A percentile compares a stretch with the other conserved stretches of the same genome.
phyloP scores from a whole-genome alignment of 2,113 vertebrate species.

The Cisticola juncidis region DNA sequence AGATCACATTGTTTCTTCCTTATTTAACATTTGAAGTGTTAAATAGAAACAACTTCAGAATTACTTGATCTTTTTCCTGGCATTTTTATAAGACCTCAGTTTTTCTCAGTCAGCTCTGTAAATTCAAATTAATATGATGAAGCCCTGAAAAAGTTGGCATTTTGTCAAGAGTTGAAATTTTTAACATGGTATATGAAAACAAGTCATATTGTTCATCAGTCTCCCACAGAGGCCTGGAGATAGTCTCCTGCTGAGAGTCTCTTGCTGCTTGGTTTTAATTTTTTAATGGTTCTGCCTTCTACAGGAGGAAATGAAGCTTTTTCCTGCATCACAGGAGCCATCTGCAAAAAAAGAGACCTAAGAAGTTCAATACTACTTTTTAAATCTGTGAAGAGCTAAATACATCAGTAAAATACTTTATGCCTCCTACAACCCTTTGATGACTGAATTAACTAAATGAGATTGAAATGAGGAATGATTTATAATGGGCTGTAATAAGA shows the following conservation, averaged over 20 bases:
- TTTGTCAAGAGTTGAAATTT: not conserved
- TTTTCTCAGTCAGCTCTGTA: not conserved
- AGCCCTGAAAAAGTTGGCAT: not conserved
- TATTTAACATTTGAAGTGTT: not conserved
- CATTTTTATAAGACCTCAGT: not conserved
- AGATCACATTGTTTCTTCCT: not conserved
- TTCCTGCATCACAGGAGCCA: not conserved
- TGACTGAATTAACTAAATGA: conserved; percentile 41
- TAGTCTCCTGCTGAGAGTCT: not conserved
- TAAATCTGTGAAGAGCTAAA: conserved; percentile 6
- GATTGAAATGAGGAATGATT: conserved; percentile 26
- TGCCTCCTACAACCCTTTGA: conserved; percentile 25
- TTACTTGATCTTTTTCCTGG: not conserved
- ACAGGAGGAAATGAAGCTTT: not conserved
- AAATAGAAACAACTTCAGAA: not conserved
- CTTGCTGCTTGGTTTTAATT: not conserved
- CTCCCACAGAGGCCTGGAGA: not conserved
- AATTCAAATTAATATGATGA: not conserved
- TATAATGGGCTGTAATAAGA: not conserved
- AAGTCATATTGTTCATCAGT: not conserved
- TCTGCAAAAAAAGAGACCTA: not conserved
- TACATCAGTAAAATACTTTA: conserved; percentile 22
- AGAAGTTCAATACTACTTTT: not conserved
- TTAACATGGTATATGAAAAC: not conserved
- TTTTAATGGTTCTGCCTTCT: not conserved